Evolutionary conservation across 2,888 invertebrate species (phyloP), one percentile per base, ranked within the genome.

Genomic region (Dascillus cervinus): DNA sequence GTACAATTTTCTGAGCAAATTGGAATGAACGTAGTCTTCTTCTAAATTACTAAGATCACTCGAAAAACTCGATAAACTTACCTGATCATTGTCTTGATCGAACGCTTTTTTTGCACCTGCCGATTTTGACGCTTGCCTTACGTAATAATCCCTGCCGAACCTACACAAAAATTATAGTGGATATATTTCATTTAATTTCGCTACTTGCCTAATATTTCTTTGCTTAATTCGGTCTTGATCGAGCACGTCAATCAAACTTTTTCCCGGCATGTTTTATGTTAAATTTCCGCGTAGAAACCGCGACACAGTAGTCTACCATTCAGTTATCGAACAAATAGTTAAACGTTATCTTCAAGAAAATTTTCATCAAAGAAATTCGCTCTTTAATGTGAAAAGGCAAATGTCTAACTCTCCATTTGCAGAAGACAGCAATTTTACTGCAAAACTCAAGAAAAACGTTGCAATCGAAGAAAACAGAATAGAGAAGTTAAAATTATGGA

Each of bases 121-220:
- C 6, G 77, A 70, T 23, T 62, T 56, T 52, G 75, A 74, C n/a
- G 79, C 75, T 53, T 80, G 75, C 55, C 78, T 82, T 51, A 86
- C 77, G 60, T 88, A 89, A 62, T 88, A 89, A 63, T 89, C 88
- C 49, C 88, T 73, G 44, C 83, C 81, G 57, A 83, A 89, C 55
- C 88, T 86, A 63, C 20, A 64, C 65, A 29, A 14, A 36, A 24
- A 13, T 23, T 28, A 3, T 23, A 11, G 2, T 23, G 3, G 3
- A 23, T 3, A 10, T 8, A 11, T 23, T 10, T 10, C 6, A 5
- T 23, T 9, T 23, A 11, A n/a, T 23, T 23, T 10, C 5, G 11
- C 17, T 24, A 44, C 47, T 49, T 39, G 43, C 50, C 50, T 43
- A 14, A 47, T 33, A 11, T 44, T 38, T 32, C 32, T 28, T 6